Conservation (phyloP, 2,113 vertebrate genomes). For the Tragelaphus buxtoni region DNA sequence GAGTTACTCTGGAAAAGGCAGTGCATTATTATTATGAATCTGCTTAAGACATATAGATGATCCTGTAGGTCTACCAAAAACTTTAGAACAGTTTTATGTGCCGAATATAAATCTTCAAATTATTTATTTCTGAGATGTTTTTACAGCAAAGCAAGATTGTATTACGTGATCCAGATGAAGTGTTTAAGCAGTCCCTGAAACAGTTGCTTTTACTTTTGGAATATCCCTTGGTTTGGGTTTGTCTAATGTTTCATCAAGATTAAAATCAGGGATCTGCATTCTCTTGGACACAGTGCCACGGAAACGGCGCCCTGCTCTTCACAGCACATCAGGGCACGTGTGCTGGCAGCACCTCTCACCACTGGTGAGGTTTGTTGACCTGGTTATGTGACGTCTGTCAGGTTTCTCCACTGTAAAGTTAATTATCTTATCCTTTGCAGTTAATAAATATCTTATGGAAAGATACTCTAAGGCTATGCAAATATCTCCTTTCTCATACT, state of each 20-base stretch:
- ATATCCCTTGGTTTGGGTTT: background rate
- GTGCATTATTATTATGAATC: background rate
- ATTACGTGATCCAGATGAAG: background rate
- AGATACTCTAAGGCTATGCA: no score
- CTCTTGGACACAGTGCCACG: rapidly evolving
- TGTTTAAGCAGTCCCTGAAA: background rate
- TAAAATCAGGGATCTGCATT: background rate
- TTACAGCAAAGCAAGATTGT: background rate
- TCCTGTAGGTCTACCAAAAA: background rate
- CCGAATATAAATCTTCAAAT: background rate
- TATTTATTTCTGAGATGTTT: background rate
- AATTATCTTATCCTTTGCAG: background rate
- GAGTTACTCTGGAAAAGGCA: background rate
- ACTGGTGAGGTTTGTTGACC: background rate
- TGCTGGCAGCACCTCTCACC: no score
- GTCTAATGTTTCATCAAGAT: background rate
- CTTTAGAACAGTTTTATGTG: background rate
- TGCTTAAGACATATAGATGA: background rate
- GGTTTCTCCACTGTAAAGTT: background rate
- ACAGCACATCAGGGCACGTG: rapidly evolving
- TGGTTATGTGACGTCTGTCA: background rate
- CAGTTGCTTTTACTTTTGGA: background rate
- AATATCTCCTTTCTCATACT: background rate
- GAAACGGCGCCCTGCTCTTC: rapidly evolving
- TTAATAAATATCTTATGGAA: background rate